Evolutionary conservation across 2,888 invertebrate species (phyloP).

Genomic region (Stenotaenia linearis): DNA sequence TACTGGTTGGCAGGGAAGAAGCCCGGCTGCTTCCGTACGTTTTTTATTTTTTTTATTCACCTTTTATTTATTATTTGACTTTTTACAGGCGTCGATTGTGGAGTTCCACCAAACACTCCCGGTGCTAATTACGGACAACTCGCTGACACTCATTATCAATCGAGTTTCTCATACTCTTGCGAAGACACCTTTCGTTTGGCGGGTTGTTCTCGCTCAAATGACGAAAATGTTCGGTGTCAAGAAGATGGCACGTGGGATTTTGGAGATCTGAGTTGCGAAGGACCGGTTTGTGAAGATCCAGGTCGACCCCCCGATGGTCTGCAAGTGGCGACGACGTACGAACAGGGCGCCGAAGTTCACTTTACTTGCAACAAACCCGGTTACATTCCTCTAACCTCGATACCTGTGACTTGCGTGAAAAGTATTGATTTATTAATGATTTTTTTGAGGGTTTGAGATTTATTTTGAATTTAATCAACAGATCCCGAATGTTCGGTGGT

Average conservation of each 20-base stretch:
- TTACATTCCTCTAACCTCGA: slow-evolving; percentile 82
- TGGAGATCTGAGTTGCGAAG: slow-evolving; percentile 90
- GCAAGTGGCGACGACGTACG: slow-evolving; percentile 65
- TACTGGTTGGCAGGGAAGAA: slow-evolving; percentile 60
- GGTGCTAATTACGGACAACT: slow-evolving; percentile 90
- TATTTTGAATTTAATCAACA: not conserved
- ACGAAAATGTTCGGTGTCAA: slow-evolving; percentile 86
- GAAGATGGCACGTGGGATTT: slow-evolving; percentile 95
- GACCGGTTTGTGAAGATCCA: slow-evolving; percentile 93
- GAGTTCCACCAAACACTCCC: slow-evolving; percentile 81
- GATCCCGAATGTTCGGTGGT: slow-evolving; percentile 93
- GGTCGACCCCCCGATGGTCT: slow-evolving; percentile 87
- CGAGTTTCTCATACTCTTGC: slow-evolving; percentile 92
- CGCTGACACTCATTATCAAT: slow-evolving; percentile 80
- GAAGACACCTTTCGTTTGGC: slow-evolving; percentile 84
- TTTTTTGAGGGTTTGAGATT: no score
- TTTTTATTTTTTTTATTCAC: not conserved
- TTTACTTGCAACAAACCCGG: slow-evolving; percentile 88
- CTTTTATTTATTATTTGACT: not conserved
- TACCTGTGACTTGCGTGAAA: slow-evolving; percentile 81
- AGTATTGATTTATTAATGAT: slow-evolving; percentile 37
- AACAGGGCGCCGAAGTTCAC: slow-evolving; percentile 74
- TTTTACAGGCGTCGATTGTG: slow-evolving; percentile 69
- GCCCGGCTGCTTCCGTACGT: slow-evolving; percentile 68
- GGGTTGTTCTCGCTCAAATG: slow-evolving; percentile 84